These are phyloP conservation scores for Hippoglossus hippoglossus DNA, from an alignment of 2,797 vertebrate genomes.

Conservation along the genomic window DNA sequence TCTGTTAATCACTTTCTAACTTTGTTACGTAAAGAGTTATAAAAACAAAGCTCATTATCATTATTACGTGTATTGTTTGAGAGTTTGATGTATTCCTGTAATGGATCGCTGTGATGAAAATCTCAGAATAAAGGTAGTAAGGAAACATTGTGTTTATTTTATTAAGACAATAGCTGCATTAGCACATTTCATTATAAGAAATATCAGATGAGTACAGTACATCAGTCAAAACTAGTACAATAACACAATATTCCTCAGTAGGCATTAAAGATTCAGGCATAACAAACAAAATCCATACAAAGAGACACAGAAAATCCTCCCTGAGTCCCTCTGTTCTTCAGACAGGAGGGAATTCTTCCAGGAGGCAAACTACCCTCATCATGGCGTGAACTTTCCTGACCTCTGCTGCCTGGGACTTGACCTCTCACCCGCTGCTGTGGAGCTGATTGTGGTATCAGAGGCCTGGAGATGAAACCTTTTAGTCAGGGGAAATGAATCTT, in stretches of 20 bases:
- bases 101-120: no score
- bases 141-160: no score
- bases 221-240: neutral
- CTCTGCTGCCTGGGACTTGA: slow-evolving; percentile 50
- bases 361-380: slow-evolving; percentile 27
- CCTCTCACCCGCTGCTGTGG: slow-evolving; percentile 50
- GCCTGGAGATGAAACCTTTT: slow-evolving; percentile 27
- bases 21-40: no score
- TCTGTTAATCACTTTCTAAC: no score
- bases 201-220: no score
- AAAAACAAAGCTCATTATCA: no score
- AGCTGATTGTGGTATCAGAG: slow-evolving; percentile 33
- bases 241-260: neutral
- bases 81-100: no score
- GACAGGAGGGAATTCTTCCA: slow-evolving; percentile 25
- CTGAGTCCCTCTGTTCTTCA: slow-evolving; percentile 1
- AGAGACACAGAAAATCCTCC: neutral
- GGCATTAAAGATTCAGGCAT: neutral
- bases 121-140: no score
- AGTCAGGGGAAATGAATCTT: slow-evolving; percentile 64
- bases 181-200: no score
- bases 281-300: neutral
- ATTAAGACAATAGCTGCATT: no score
- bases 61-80: no score
- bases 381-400: slow-evolving; percentile 30